Base-by-base conservation (phyloP, 2,113 vertebrate species). In the Caranx ignobilis region DNA sequence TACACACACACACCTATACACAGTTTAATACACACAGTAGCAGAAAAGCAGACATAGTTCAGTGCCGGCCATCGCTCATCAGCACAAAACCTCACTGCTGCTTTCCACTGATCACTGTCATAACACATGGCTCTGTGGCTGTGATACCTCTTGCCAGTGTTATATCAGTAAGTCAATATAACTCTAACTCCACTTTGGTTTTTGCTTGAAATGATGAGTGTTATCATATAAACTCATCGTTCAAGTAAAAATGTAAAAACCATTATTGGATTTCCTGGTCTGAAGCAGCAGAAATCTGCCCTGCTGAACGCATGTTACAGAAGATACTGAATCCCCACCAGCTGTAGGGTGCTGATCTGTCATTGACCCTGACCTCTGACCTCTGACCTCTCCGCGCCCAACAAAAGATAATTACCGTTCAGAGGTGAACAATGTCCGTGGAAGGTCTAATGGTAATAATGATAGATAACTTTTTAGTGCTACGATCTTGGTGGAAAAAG, bases 31-130 rank as follows among this genome's bases (percentile, higher is more conserved):
- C 70, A 73, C 59, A 55, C 34, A 69, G 60, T 2, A 83, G 78
- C 73, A 64, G 69, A 39, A 68, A 73, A 71, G 39, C 73, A 63
- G 79, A 72, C 54, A 52, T 45, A 43, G 34, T 64, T 70, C 35
- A 77, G 35, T 15, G 41, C 35, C 32, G 52, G 66, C 62, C 61
- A 4, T 68, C 73, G 37, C 55, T 84, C 82, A 66, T 71, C 74
- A 41, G 35, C 7, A 26, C 56, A 41, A 75, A 85, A 77, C 72
- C 76, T 77, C 75, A 55, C 64, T 32, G 45, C 71, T 66, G 61
- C 63, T 86, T 89, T 83, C 81, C 77, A 86, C 16, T 67, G 59
- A 86, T 48, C 47, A 54, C 61, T 41, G 31, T 68, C 66, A 59
- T 45, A 45, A 65, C 60, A 64, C 50, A 59, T 4, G 56, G 18